A percentile compares a stretch with the other conserved stretches of the same genome.
Evolutionary conservation across 1,140 invertebrate genomes (phyloP).

Genomic region (Tachypleus tridentatus): DNA sequence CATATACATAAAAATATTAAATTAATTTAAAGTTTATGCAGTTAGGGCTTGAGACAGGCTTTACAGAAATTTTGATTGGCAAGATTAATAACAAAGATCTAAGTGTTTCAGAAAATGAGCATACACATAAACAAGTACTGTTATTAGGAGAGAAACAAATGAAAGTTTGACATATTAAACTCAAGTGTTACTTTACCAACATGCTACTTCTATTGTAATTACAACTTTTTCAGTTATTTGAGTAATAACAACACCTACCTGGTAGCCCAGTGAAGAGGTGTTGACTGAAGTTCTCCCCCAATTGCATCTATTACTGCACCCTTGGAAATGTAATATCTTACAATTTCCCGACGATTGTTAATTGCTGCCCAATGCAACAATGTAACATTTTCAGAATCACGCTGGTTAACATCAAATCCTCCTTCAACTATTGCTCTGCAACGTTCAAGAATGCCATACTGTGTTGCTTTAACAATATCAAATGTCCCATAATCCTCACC

Average conservation of each 20-base stretch:
- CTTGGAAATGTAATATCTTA: slow-evolving; percentile 72
- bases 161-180: too few species aligned
- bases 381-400: slow-evolving; percentile 82
- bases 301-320: slow-evolving; percentile 84
- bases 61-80: too few species aligned
- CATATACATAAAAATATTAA: too few species aligned
- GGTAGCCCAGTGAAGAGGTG: slow-evolving; percentile 95
- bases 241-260: slow-evolving; percentile 38
- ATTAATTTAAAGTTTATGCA: too few species aligned
- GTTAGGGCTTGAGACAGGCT: too few species aligned
- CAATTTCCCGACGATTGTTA: slow-evolving; percentile 88
- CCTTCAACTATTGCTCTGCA: slow-evolving; percentile 74
- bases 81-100: too few species aligned
- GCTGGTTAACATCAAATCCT: slow-evolving; percentile 78
- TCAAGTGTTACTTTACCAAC: too few species aligned
- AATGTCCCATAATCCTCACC: slow-evolving; percentile 64
- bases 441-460: slow-evolving; percentile 74
- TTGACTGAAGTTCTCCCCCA: slow-evolving; percentile 88
- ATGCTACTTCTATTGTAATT: too few species aligned
- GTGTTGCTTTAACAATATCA: slow-evolving; percentile 86
- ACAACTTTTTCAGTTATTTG: too few species aligned
- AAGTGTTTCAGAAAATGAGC: too few species aligned
- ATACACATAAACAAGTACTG: too few species aligned
- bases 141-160: too few species aligned
- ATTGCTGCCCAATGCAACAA: slow-evolving; percentile 99